Base-by-base conservation (phyloP, 2,113 vertebrate genomes). In the Osmerus mordax region DNA sequence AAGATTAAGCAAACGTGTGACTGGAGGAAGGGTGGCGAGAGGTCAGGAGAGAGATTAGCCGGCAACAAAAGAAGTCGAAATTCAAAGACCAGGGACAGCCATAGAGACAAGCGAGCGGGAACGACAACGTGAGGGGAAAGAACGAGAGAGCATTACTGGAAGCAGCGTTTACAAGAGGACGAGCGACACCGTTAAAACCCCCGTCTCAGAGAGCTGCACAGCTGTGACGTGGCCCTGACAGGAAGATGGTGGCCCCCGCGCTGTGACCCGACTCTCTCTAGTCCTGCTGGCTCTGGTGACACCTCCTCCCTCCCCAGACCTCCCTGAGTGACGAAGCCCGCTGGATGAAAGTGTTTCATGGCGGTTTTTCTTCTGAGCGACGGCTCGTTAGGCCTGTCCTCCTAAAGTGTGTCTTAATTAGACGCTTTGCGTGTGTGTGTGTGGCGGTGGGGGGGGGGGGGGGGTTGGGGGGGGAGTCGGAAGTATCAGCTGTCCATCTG, bases 391-490 rank as follows among this genome's bases (percentile, higher is more conserved):
- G 69, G 52, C 65, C 18, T 52, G 55, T 64, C 32, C 54, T 55
- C 29, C 7, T 36, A 72, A 60, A 77, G 78, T 65, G 78, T 66
- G 65, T 75, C 73, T 78, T 75, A 78, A 81, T 81, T 70, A 75
- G 69, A 69, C 15, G 71, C 36, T 51, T 51, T 16, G 19, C 36
- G 23, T 14, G 12, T 15, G 2, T 19, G 19, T 56, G 32, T 62
- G 25, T 25, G 32, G 32, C 2, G 4, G 6, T 1, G 32, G 32
- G 32, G 32, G 32, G 32, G 32, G 32, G 7, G 32, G 32, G 32
- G 32, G 32, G 32, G 32, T 36, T 2, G 4, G 32, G 32, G 7
- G 32, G 32, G 32, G 4, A 7, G 32, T 36, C 4, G 5, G 32
- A 7, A 61, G 13, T 65, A 5, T 69, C 23, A 28, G 13, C 25